Percentiles rank a stretch among this genome's conserved stretches.
Evolutionary conservation across 1,140 invertebrate species (phyloP).

Genomic region (Drosophila parvula): DNA sequence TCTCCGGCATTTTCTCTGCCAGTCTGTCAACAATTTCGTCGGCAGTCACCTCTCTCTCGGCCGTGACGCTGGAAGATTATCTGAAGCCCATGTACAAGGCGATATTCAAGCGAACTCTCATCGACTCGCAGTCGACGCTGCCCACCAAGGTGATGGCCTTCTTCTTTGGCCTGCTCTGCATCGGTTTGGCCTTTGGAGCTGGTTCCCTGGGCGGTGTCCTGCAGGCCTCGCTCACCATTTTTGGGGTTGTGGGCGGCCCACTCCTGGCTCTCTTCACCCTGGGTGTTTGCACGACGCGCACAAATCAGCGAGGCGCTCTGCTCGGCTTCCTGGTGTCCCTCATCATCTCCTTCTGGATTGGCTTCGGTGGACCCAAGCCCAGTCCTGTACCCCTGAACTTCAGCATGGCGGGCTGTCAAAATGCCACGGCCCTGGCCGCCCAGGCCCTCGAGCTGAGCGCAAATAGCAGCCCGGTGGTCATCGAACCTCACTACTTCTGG

Average conservation of each 20-base stretch:
- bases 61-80: conserved; percentile 93
- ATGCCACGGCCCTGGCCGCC: conserved; percentile 35
- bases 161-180: conserved; percentile 88
- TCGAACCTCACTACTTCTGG: conserved; percentile 64
- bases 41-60: conserved; percentile 92
- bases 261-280: conserved; percentile 91
- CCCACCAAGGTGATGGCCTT: conserved; percentile 88
- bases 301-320: conserved; percentile 89
- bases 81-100: conserved; percentile 85
- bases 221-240: conserved; percentile 90
- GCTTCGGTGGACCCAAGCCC: conserved; percentile 92
- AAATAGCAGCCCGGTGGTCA: conserved; percentile 17
- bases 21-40: conserved; percentile 93
- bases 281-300: conserved; percentile 89
- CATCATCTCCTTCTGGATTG: conserved; percentile 91
- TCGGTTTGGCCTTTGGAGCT: conserved; percentile 88
- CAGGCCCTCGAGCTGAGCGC: conserved; percentile 18
- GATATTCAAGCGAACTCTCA: conserved; percentile 70
- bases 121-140: conserved; percentile 79
- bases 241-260: conserved; percentile 92
- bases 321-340: conserved; percentile 88
- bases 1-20: conserved; percentile 93
- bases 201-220: conserved; percentile 90
- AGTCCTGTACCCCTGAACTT: conserved; percentile 85
- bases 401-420: conserved; percentile 86